phyloP scores from a whole-genome alignment of 2,888 invertebrate species.

The Acrocyrtus sp. region DNA sequence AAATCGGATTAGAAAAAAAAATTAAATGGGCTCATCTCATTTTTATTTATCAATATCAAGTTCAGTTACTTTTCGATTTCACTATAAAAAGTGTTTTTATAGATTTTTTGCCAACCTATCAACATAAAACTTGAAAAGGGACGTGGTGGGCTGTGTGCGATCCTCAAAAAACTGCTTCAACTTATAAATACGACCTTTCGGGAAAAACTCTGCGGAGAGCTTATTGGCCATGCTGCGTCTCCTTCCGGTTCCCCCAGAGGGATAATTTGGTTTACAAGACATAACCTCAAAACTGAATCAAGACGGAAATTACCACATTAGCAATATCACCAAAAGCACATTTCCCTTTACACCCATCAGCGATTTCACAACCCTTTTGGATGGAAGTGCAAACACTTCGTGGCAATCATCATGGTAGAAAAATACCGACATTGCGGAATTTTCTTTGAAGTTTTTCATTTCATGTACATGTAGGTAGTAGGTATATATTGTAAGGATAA shows the following conservation, averaged over 20 bases:
- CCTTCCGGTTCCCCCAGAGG: slow-evolving; percentile 56
- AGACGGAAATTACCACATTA: neutral
- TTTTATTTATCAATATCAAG: neutral
- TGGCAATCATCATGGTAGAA: no score
- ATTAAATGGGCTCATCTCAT: neutral
- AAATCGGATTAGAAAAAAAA: no score
- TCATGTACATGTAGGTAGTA: no score
- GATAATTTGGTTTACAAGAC: slow-evolving; percentile 54
- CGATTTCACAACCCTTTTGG: neutral
- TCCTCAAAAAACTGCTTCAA: slow-evolving; percentile 64
- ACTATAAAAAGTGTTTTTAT: neutral
- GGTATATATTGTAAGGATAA: no score
- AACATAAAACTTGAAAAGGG: slow-evolving; percentile 62
- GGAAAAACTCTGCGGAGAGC: slow-evolving; percentile 64
- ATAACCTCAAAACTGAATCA: slow-evolving; percentile 53
- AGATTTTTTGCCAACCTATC: slow-evolving; percentile 63
- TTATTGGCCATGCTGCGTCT: slow-evolving; percentile 63
- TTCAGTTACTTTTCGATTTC: neutral
- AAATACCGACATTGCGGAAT: no score
- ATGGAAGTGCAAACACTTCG: no score
- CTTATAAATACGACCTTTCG: slow-evolving; percentile 63
- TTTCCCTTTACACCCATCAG: neutral
- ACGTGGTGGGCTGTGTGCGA: slow-evolving; percentile 60
- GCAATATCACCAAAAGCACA: neutral
- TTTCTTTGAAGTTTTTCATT: no score